A percentile compares a stretch with the other conserved stretches of the same genome.
phyloP scores from a whole-genome alignment of 2,888 invertebrate genomes.

The Schizotus pectinicornis region DNA sequence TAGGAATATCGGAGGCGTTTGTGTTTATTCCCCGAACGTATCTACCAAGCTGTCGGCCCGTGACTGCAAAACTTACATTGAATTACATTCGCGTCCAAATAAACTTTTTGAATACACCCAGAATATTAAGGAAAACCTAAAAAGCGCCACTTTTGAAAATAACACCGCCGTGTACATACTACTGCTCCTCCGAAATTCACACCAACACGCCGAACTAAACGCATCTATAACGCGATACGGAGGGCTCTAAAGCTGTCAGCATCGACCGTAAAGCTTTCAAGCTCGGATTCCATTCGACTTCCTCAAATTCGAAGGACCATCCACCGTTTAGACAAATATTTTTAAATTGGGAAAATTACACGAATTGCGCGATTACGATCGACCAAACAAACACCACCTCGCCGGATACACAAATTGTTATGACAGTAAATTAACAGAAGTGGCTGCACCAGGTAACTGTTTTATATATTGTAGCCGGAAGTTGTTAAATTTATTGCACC shows the following conservation, averaged over 20 bases:
- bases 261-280: constrained; percentile 59
- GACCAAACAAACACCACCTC: constrained; percentile 3
- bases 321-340: constrained; percentile 35
- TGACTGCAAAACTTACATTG: constrained; percentile 47
- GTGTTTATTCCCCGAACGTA: constrained; percentile 60
- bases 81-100: constrained; percentile 42
- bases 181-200: constrained; percentile 2
- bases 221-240: constrained; percentile 49
- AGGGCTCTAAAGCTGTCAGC: constrained; percentile 59
- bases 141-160: too few species aligned
- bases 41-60: constrained; percentile 56
- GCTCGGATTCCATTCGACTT: constrained; percentile 54
- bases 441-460: constrained; percentile 16
- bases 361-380: neutral
- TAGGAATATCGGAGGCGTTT: constrained; percentile 58
- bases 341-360: constrained; percentile 2
- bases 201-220: constrained; percentile 32
- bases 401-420: constrained; percentile 24
- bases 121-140: neutral
- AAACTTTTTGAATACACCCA: constrained; percentile 30
- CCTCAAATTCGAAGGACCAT: constrained; percentile 50
- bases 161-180: neutral
- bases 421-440: constrained; percentile 23
- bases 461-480: constrained; percentile 38
- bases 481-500: constrained; percentile 30